These are phyloP conservation scores for Mohoua ochrocephala DNA, from an alignment of 2,113 vertebrate genomes.

Conservation along the genomic window DNA sequence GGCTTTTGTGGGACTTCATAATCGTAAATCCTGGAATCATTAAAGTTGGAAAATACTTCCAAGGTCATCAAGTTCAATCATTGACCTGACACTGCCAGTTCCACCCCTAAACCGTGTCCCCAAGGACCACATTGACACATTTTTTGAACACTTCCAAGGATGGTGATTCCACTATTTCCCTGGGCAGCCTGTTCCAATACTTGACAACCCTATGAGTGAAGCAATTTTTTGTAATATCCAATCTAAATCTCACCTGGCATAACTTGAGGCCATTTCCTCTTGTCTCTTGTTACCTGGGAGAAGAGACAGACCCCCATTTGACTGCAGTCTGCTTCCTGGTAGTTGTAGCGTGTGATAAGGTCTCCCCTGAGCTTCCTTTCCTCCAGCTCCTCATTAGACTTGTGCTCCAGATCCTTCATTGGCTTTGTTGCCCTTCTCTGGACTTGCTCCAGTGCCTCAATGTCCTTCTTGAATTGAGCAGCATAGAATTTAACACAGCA, in stretches of 20 bases:
- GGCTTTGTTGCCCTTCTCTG: neutral
- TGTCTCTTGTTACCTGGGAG: neutral
- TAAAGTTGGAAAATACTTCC: neutral
- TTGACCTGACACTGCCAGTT: neutral
- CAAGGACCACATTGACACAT: rapidly evolving
- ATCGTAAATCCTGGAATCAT: neutral
- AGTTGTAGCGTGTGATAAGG: rapidly evolving
- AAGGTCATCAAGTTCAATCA: neutral
- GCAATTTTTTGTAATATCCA: neutral
- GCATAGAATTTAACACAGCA: neutral
- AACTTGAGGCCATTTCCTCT: neutral
- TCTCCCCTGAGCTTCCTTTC: neutral
- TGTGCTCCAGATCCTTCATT: neutral
- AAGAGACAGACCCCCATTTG: neutral
- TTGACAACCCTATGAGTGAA: neutral
- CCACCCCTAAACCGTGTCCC: neutral
- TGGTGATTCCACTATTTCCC: neutral
- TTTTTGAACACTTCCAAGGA: neutral
- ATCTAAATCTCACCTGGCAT: neutral
- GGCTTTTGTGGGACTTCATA: neutral
- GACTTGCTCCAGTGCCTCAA: neutral
- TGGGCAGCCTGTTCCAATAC: neutral
- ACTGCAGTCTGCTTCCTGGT: neutral
- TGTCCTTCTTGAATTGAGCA: neutral
- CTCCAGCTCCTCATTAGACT: neutral